Evolutionary conservation across 2,113 vertebrate genomes (phyloP).

Genomic region (Pangasianodon gigas): DNA sequence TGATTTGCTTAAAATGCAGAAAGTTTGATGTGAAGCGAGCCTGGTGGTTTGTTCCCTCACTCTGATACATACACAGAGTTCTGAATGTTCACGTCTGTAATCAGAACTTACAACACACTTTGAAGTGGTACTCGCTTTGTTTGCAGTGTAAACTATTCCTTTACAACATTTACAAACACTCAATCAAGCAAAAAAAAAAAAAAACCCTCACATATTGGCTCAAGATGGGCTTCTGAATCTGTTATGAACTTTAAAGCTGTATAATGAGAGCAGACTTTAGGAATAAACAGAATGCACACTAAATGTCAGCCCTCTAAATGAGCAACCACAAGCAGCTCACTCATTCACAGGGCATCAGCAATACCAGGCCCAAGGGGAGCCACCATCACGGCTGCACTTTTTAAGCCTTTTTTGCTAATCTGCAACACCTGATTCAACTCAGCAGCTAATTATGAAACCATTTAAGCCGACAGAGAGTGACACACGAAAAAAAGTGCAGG

Average conservation of each 20-base stretch:
- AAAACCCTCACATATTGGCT: background rate
- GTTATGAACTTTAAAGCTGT: background rate
- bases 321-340: background rate
- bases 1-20: background rate
- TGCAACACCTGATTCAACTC: conserved; percentile 19
- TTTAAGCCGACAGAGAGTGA: background rate
- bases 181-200: background rate
- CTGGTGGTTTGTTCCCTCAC: background rate
- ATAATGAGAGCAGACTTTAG: conserved; percentile 9
- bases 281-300: background rate
- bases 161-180: background rate
- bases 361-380: background rate
- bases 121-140: background rate
- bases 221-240: conserved; percentile 2
- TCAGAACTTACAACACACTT: conserved; percentile 1
- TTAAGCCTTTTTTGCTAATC: background rate
- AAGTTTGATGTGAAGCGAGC: background rate
- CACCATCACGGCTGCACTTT: background rate
- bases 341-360: background rate
- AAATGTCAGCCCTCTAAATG: background rate
- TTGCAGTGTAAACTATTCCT: background rate
- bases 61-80: background rate
- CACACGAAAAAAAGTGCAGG: too few species aligned
- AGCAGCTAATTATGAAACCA: conserved; percentile 8
- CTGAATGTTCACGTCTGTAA: background rate